Conservation (phyloP, 2,888 invertebrate genomes). For the Drosophila diplacantha region DNA sequence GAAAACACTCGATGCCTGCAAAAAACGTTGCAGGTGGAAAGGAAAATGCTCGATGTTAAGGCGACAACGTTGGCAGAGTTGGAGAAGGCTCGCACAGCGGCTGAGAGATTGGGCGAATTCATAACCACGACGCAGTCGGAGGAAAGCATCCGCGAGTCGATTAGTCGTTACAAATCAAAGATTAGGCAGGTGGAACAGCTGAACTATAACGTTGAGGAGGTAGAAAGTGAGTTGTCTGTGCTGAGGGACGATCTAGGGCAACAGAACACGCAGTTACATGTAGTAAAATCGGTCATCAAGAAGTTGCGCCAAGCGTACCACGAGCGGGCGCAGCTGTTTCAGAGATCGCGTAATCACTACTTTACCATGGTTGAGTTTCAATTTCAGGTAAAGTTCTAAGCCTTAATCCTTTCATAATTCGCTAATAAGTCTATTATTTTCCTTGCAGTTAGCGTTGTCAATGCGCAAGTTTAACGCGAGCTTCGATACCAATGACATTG, state of each 20-base stretch:
- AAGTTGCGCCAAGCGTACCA: slow-evolving; percentile 47
- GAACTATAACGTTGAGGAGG: slow-evolving; percentile 61
- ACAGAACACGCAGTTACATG: slow-evolving; percentile 4
- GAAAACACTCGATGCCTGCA: slow-evolving; percentile 41
- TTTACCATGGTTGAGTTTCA: slow-evolving; percentile 70
- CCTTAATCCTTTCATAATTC: not conserved
- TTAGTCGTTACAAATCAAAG: slow-evolving; percentile 70
- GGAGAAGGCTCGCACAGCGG: slow-evolving; percentile 28
- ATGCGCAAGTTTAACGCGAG: slow-evolving; percentile 72
- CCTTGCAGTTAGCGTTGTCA: slow-evolving; percentile 62
- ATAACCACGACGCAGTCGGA: slow-evolving; percentile 76
- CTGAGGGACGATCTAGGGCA: slow-evolving; percentile 10
- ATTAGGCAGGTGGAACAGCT: slow-evolving; percentile 66
- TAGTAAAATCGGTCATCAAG: slow-evolving; percentile 32
- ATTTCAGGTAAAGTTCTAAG: slow-evolving; percentile 65
- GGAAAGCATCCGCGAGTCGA: slow-evolving; percentile 74
- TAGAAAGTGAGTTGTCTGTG: slow-evolving; percentile 40
- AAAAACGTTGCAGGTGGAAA: slow-evolving; percentile 42
- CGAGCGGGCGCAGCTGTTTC: slow-evolving; percentile 44
- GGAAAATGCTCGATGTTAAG: slow-evolving; percentile 28
- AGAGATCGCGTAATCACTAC: slow-evolving; percentile 47
- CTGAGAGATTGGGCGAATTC: slow-evolving; percentile 73
- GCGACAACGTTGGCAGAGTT: slow-evolving; percentile 34
- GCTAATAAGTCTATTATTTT: not conserved
- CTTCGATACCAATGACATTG: slow-evolving; percentile 63